Evolutionary conservation across 2,797 vertebrate species (phyloP).

Genomic region (Peromyscus aztecus): DNA sequence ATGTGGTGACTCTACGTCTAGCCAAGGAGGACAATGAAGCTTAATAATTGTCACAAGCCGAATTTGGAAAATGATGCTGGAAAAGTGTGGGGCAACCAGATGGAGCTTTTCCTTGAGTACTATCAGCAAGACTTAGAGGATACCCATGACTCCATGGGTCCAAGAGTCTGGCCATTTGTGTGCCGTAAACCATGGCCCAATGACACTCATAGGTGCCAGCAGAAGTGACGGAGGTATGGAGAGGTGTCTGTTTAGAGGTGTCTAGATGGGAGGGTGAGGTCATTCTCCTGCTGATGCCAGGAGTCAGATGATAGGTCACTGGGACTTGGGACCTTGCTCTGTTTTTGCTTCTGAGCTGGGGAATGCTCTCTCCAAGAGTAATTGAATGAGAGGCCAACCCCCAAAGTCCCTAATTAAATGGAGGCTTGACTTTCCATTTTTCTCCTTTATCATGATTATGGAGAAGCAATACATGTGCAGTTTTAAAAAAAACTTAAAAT

Average conservation of each 20-base stretch:
- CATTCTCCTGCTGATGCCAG: neutral
- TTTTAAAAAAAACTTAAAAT: neutral
- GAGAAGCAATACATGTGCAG: neutral
- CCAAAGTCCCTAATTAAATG: neutral
- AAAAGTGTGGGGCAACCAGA: neutral
- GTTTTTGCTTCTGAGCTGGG: constrained; percentile 25
- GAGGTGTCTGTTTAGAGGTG: neutral
- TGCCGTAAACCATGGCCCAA: neutral
- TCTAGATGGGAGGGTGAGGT: neutral
- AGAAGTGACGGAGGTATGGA: neutral
- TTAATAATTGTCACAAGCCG: neutral
- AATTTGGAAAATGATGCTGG: neutral
- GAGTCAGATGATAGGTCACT: neutral
- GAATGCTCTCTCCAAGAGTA: neutral
- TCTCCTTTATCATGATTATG: neutral
- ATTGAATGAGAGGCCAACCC: neutral
- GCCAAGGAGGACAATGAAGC: neutral
- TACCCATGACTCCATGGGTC: fast-evolving
- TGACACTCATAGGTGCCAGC: neutral
- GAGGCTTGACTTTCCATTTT: neutral
- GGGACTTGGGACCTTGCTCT: neutral
- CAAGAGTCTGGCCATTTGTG: neutral
- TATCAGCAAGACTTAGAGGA: neutral
- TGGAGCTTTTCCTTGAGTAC: neutral
- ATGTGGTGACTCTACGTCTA: neutral